Conservation (phyloP, 1,140 invertebrate species). For the Cardiocondyla obscurior region DNA sequence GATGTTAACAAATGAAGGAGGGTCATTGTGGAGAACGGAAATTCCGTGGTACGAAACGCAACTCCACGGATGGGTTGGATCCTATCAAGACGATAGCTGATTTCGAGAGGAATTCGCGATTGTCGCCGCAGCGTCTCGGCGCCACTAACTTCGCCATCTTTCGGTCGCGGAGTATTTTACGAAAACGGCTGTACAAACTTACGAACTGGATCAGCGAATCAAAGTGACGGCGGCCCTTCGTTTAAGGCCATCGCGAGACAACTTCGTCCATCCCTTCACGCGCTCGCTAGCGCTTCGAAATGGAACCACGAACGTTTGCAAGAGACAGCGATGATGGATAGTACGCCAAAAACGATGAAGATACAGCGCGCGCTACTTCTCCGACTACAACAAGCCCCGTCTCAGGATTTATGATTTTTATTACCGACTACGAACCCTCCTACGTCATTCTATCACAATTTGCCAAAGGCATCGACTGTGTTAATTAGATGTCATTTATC, state of each 20-base stretch:
- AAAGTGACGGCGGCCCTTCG: constrained; percentile 32
- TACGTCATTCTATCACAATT: constrained; percentile 31
- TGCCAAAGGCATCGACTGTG: constrained; percentile 12
- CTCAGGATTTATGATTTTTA: constrained; percentile 45
- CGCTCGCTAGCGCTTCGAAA: neutral
- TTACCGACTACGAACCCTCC: neutral
- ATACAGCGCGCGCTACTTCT: constrained; percentile 3
- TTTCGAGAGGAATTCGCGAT: neutral
- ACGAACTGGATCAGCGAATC: constrained; percentile 56
- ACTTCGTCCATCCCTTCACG: neutral
- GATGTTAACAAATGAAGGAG: neutral
- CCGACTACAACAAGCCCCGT: neutral
- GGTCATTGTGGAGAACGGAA: neutral
- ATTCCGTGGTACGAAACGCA: neutral
- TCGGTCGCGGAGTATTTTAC: constrained; percentile 32
- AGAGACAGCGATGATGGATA: constrained; percentile 34
- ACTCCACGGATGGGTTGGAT: neutral
- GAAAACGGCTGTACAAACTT: neutral
- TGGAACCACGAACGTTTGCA: neutral
- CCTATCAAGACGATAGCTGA: neutral
- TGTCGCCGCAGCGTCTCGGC: constrained; percentile 23
- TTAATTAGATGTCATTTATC: constrained; percentile 34
- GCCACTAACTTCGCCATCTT: constrained; percentile 52
- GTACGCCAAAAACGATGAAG: constrained; percentile 12
- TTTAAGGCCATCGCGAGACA: neutral